Percentiles rank a stretch among this genome's conserved stretches.
phyloP scores from a whole-genome alignment of 2,113 vertebrate species.

The Epinephelus cyanopodus region DNA sequence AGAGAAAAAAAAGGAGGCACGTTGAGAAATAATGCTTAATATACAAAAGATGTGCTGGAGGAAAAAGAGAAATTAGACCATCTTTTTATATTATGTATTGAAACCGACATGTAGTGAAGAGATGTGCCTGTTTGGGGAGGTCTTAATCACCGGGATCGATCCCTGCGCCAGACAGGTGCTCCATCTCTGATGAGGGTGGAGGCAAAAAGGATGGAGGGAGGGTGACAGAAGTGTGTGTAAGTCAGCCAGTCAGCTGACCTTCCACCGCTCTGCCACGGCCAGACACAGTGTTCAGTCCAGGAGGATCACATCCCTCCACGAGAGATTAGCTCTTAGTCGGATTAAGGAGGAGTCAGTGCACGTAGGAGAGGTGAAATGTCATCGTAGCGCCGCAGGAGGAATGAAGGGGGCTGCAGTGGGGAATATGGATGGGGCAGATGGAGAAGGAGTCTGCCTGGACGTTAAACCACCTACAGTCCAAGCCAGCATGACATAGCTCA shows the following conservation, averaged over 20 bases:
- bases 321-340: conserved; percentile 79
- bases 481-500: background rate
- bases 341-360: conserved; percentile 72
- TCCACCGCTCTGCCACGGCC: conserved; percentile 24
- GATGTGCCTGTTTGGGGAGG: conserved; percentile 24
- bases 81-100: conserved; percentile 8
- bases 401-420: conserved; percentile 15
- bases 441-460: background rate
- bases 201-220: conserved; percentile 14
- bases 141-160: conserved; percentile 44
- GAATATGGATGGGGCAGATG: conserved; percentile 19
- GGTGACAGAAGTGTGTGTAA: conserved; percentile 23
- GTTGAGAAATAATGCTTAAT: conserved; percentile 45
- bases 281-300: conserved; percentile 30
- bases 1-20: conserved; percentile 7
- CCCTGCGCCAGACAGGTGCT: conserved; percentile 65
- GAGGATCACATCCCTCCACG: conserved; percentile 45
- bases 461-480: conserved; percentile 3
- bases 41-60: conserved; percentile 38
- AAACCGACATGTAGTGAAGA: conserved; percentile 5
- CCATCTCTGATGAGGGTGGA: conserved; percentile 32
- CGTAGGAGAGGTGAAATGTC: conserved; percentile 74
- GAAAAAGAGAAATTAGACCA: conserved; percentile 27
- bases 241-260: conserved; percentile 50
- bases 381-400: conserved; percentile 54